phyloP scores from a whole-genome alignment of 1,140 invertebrate species.

The Fopius arisanus region DNA sequence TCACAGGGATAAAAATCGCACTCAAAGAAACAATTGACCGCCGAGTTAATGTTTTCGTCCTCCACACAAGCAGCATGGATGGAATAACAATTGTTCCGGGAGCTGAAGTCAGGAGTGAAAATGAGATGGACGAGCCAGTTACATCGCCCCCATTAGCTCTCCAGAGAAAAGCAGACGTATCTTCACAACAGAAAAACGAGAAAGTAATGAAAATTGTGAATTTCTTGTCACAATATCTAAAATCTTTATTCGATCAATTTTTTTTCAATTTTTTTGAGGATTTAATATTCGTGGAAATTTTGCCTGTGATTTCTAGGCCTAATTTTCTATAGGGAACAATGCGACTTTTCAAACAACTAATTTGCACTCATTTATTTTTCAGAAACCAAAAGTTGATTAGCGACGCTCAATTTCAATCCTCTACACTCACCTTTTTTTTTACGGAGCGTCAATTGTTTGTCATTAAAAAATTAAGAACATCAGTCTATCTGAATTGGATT shows the following conservation, averaged over 20 bases:
- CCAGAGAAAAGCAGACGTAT: neutral
- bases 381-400: slow-evolving; percentile 26
- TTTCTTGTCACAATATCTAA: neutral
- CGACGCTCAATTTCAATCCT: neutral
- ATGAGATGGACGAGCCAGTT: neutral
- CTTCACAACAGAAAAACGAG: neutral
- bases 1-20: neutral
- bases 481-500: neutral
- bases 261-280: neutral
- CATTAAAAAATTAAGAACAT: neutral
- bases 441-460: neutral
- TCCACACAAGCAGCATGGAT: neutral
- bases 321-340: neutral
- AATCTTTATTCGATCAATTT: neutral
- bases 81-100: neutral
- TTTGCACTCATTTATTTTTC: slow-evolving; percentile 21
- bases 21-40: neutral
- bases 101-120: neutral
- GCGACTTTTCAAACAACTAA: neutral
- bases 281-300: neutral
- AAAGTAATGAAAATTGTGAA: neutral
- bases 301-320: neutral
- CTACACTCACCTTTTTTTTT: neutral
- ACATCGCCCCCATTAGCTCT: neutral
- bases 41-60: neutral